Conservation (phyloP, 2,113 vertebrate genomes). For the Scomber colias region DNA sequence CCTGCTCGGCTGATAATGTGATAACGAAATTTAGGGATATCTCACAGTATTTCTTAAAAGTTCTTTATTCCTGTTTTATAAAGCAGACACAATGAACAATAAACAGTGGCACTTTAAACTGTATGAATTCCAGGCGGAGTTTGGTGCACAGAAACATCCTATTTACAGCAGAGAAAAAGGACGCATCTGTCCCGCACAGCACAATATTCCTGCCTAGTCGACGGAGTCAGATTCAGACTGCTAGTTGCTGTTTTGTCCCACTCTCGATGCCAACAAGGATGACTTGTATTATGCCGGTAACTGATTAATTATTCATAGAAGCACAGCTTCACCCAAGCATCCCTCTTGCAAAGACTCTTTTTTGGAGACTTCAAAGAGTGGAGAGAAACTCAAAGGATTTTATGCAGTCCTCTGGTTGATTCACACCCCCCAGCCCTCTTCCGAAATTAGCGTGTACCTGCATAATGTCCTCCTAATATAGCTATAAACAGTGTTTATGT, state of each 20-base stretch:
- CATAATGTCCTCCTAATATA: slow-evolving; percentile 7
- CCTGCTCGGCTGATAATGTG: not conserved
- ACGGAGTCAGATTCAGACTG: not conserved
- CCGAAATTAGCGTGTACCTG: slow-evolving; percentile 16
- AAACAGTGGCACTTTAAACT: not conserved
- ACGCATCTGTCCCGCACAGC: slow-evolving; percentile 4
- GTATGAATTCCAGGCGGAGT: not conserved
- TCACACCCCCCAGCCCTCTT: not conserved
- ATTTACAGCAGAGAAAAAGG: not conserved
- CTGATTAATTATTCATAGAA: slow-evolving; percentile 75
- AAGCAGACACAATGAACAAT: rapidly evolving
- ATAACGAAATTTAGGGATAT: not conserved
- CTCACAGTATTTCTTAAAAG: rapidly evolving
- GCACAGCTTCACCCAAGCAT: slow-evolving; percentile 26
- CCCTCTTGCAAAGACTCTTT: slow-evolving; percentile 15
- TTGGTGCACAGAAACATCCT: slow-evolving; percentile 14
- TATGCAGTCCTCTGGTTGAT: not conserved
- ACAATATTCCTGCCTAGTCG: not conserved
- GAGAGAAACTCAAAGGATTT: slow-evolving; percentile 33
- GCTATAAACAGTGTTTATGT: slow-evolving; percentile 33
- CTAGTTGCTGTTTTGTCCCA: slow-evolving; percentile 34
- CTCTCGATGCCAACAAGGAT: slow-evolving; percentile 38
- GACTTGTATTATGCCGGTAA: slow-evolving; percentile 64
- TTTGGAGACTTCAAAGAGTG: slow-evolving; percentile 55
- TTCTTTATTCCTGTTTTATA: rapidly evolving